Base-by-base conservation (phyloP, 2,113 vertebrate species). In the Hydrochoerus hydrochaeris region DNA sequence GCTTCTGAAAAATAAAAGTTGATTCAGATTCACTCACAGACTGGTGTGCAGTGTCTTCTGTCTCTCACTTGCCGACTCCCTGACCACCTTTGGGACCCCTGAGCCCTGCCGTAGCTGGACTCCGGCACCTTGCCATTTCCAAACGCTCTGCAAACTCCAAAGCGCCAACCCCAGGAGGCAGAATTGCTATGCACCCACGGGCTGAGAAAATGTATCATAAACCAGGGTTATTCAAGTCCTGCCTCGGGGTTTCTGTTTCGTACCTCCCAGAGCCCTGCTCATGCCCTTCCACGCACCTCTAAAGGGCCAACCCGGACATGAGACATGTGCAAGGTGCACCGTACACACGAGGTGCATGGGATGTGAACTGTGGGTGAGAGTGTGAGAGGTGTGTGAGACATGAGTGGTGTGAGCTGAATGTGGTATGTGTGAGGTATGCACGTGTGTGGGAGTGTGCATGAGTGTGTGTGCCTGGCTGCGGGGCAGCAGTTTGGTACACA, bases 131-230 rank as follows among this genome's bases (percentile, higher is more conserved):
- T 75, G 0, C 26, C 46, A 16, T n/a, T 17, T 85, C 54, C 38
- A n/a, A n/a, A n/a, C 30, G 46, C 35, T 26, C 63, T 32, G 2
- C 14, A 58, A 7, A 0, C 1, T 3, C 0, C 2, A 65, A 20
- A 19, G 1, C 4, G 3, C 38, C 52, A 57, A 30, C 5, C 5
- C 13, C 0, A 2, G 16, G 44, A 32, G 8, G 58, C 12, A 22
- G 78, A 82, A 73, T 0, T 17, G 49, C 60, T 12, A 5, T 17
- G 73, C 71, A 26, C 24, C 35, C 3, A 57, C 30, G 60, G 57
- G 69, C 58, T 11, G 35, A 67, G 62, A 65, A 52, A 10, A 9
- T 3, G 65, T 49, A 26, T 28, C 6, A 5, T 4, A 11, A 22
- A 22, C 2, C 5, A n/a, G 13, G 20, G 13, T 0, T 2, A 11